phyloP scores from a whole-genome alignment of 2,888 invertebrate genomes.

The Ormyrus pomaceus region DNA sequence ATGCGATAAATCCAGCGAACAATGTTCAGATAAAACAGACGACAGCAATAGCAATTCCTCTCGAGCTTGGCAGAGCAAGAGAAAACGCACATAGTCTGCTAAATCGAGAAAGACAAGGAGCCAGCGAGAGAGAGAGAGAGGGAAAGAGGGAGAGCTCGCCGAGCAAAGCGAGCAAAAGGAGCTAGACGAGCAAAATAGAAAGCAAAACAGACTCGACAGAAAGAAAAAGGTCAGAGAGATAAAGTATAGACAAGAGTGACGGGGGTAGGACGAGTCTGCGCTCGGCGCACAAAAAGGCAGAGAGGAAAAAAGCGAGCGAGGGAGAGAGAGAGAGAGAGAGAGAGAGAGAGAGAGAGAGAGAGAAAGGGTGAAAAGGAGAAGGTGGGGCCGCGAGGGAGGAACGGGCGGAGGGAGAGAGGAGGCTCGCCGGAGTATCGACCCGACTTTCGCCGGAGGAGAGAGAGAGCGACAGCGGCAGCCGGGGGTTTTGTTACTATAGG shows the following conservation, averaged over 20 bases:
- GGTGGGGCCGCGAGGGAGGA: slow-evolving; percentile 59
- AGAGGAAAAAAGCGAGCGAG: slow-evolving; percentile 33
- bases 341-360: slow-evolving; percentile 54
- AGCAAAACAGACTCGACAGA: slow-evolving; percentile 48
- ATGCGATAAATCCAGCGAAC: too few species aligned
- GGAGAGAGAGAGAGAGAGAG: slow-evolving; percentile 48
- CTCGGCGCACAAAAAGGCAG: slow-evolving; percentile 11
- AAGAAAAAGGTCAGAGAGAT: slow-evolving; percentile 45
- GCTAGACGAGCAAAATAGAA: slow-evolving; percentile 53
- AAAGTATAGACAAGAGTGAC: slow-evolving; percentile 35
- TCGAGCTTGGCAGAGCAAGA: background rate
- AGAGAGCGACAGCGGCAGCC: slow-evolving; percentile 55
- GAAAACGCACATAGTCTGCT: background rate
- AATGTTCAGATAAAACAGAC: background rate
- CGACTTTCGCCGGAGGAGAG: slow-evolving; percentile 61
- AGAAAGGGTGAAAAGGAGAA: slow-evolving; percentile 55
- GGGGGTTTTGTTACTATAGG: slow-evolving; percentile 73
- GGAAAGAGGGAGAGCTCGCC: slow-evolving; percentile 8
- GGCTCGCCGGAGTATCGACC: slow-evolving; percentile 74
- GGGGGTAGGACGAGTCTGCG: slow-evolving; percentile 34
- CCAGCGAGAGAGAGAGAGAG: slow-evolving; percentile 53
- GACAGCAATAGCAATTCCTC: background rate
- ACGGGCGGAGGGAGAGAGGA: slow-evolving; percentile 50
- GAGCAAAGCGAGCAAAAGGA: slow-evolving; percentile 37
- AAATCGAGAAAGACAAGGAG: background rate